A percentile compares a stretch with the other conserved stretches of the same genome.
These are phyloP conservation scores for Paratilapia polleni DNA, from an alignment of 2,113 vertebrate species.

Conservation along the genomic window DNA sequence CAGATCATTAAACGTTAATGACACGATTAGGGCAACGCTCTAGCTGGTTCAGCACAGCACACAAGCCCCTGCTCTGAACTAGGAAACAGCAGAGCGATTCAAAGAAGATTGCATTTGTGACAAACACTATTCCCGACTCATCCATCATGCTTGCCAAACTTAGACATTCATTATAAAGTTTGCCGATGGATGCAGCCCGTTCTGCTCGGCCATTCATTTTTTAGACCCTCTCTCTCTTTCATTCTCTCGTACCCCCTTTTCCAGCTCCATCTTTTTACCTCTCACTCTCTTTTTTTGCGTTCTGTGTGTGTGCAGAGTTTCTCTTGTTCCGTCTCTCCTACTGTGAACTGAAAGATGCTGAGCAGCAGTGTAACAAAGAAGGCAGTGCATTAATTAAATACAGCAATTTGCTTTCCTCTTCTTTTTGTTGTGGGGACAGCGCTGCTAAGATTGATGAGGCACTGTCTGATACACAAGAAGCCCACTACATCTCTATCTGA, in stretches of 20 bases:
- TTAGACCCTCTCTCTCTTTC: conserved; percentile 25
- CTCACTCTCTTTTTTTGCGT: conserved; percentile 18
- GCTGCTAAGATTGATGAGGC: conserved; percentile 81
- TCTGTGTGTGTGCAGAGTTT: conserved; percentile 54
- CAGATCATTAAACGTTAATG: conserved; percentile 73
- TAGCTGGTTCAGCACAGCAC: conserved; percentile 46
- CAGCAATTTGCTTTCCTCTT: conserved; percentile 83
- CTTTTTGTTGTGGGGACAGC: conserved; percentile 77
- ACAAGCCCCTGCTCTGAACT: conserved; percentile 34
- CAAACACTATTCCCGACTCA: conserved; percentile 79
- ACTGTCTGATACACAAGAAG: conserved; percentile 70
- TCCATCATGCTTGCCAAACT: conserved; percentile 82
- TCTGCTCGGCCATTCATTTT: conserved; percentile 74
- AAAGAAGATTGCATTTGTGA: conserved; percentile 79
- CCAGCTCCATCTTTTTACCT: conserved; percentile 45
- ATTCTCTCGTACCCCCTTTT: background rate
- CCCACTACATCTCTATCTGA: conserved; percentile 81
- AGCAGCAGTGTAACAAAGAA: conserved; percentile 78
- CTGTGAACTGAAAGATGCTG: conserved; percentile 81
- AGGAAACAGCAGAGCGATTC: conserved; percentile 69
- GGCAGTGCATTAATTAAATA: conserved; percentile 84
- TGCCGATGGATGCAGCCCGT: conserved; percentile 78
- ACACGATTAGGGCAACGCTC: conserved; percentile 50
- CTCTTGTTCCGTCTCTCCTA: conserved; percentile 47
- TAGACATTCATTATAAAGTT: conserved; percentile 82